Conservation (phyloP, 2,797 vertebrate species). For the Pachyuromys duprasi region DNA sequence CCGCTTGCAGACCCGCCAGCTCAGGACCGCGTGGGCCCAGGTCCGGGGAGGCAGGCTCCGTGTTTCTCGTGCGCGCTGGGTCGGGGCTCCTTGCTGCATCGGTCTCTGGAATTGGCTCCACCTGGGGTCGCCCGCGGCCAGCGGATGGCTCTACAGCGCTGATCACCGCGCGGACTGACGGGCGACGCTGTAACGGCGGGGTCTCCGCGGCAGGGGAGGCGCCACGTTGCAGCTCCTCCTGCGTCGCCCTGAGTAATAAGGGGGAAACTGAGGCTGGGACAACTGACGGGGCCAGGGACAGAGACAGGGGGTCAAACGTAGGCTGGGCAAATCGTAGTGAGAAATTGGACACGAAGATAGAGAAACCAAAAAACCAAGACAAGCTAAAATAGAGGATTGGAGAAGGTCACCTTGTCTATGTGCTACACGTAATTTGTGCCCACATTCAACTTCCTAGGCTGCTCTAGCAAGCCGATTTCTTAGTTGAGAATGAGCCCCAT, state of each 20-base stretch:
- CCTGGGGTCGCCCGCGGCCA: background rate
- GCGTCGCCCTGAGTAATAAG: slow-evolving; percentile 64
- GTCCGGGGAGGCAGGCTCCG: background rate
- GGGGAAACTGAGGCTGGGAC: slow-evolving; percentile 20
- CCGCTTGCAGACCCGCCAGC: slow-evolving; percentile 62
- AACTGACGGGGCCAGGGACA: slow-evolving; percentile 1
- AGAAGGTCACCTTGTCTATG: background rate
- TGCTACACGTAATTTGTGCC: background rate
- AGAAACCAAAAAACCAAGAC: background rate
- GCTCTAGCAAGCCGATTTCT: background rate
- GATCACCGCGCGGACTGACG: slow-evolving; percentile 35
- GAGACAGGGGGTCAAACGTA: background rate
- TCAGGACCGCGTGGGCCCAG: slow-evolving; percentile 58
- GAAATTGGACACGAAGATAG: background rate
- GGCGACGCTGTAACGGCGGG: slow-evolving; percentile 73
- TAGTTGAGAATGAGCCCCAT: background rate
- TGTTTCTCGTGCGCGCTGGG: rapidly evolving
- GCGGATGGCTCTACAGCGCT: rapidly evolving
- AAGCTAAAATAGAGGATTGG: background rate
- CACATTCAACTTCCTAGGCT: background rate
- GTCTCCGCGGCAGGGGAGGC: slow-evolving; percentile 27
- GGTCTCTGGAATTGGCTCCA: slow-evolving; percentile 49
- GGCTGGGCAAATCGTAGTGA: background rate
- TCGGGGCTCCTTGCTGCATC: background rate
- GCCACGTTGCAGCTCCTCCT: slow-evolving; percentile 72